Evolutionary conservation across 2,888 invertebrate genomes (phyloP), one percentile per base, ranked within the genome.

Genomic region (Spilosoma lubricipeda): DNA sequence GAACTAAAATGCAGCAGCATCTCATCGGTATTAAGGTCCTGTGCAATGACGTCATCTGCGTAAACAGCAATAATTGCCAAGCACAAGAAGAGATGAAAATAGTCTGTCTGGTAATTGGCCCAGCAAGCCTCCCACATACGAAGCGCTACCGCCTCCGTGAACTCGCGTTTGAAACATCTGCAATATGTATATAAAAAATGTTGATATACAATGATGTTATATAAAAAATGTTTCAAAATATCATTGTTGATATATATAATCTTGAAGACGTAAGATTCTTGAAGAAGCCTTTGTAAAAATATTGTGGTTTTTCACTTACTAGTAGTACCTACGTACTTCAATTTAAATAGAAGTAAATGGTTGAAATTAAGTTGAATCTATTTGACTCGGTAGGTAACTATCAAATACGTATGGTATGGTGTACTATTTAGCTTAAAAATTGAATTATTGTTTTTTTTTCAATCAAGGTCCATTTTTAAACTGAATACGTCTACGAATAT

Each of bases 61-160:
- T 99, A 99, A 48, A 99, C 98, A 64, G 98, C 98, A 79, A 99
- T 97, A 87, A 99, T 99, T 73, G 99, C 98, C 84, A 99, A 96
- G 90, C 99, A 99, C 74, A 99, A 96, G 93, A 99, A 99, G 87
- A 99, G 95, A 90, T 99, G 99, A 95, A 99, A 99, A 92, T 99
- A 99, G 91, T 99, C 98, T 0, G 99, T 99, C 89, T 99, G 97
- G 92, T 99, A 99, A 94, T 99, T 99, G 0, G 99, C 98, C 99
- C 99, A 99, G 93, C 99, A 99, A 4, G 99, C 98, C 94, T 99
- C 99, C 99, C 99, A 99, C 98, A 99, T 99, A 52, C 98, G 96
- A 67, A 99, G 96, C 0, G 98, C 98, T 59, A 98, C 98, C 23
- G 97, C 97, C 90, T 99, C 98, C 0, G 98, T 97, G 89, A 99